phyloP scores from a whole-genome alignment of 1,140 invertebrate genomes.

The Drosophila paulistorum region DNA sequence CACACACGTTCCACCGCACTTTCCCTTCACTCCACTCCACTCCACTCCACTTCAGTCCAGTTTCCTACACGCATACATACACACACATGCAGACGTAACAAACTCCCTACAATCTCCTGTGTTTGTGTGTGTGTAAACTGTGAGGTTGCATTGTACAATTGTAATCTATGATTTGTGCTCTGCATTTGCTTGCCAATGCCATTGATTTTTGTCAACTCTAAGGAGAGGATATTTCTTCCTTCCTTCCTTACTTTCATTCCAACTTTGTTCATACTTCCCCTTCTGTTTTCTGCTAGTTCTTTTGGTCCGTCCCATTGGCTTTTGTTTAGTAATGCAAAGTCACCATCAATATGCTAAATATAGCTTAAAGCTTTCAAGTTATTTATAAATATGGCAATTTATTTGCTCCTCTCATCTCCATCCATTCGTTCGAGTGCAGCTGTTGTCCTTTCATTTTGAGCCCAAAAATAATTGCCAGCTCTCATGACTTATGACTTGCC shows the following conservation, averaged over 20 bases:
- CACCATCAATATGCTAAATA: slow-evolving; percentile 11
- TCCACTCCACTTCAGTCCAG: background rate
- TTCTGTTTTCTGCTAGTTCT: background rate
- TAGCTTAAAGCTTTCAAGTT: slow-evolving; percentile 4
- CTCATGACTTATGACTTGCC: slow-evolving; percentile 9
- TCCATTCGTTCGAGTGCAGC: background rate
- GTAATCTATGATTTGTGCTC: slow-evolving; percentile 15
- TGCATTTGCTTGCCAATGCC: slow-evolving; percentile 10
- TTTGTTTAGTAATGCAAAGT: slow-evolving; percentile 10
- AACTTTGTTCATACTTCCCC: background rate
- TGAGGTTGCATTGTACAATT: background rate
- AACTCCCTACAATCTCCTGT: background rate
- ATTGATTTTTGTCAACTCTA: slow-evolving; percentile 9
- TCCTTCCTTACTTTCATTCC: background rate
- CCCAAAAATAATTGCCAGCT: background rate
- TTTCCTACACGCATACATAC: too few species aligned
- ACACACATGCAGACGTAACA: too few species aligned
- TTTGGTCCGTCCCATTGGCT: background rate
- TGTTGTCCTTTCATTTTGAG: too few species aligned
- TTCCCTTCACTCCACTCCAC: background rate
- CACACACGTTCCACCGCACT: background rate
- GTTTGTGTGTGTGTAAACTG: background rate
- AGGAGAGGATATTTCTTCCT: slow-evolving; percentile 3
- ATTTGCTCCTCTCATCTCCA: slow-evolving; percentile 7
- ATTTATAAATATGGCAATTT: slow-evolving; percentile 18